Conservation (phyloP, 2,113 vertebrate species). For the Condylura cristata region DNA sequence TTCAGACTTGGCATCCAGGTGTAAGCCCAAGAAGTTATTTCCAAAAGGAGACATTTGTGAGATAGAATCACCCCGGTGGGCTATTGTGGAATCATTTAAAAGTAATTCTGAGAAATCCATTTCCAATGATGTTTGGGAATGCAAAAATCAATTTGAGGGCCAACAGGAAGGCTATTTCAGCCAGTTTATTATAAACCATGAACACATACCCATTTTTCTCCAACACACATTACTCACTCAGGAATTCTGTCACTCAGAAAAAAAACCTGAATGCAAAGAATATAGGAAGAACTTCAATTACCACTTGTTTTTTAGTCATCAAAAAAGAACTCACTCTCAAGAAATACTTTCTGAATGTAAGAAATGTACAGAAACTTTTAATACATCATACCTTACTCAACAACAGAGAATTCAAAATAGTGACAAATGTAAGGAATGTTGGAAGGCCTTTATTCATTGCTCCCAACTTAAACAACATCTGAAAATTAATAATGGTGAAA, state of each 20-base stretch:
- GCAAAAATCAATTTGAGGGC: conserved; percentile 44
- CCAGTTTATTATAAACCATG: conserved; percentile 57
- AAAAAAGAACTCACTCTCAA: conserved; percentile 45
- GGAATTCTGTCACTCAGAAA: conserved; percentile 58
- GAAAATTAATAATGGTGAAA: conserved; percentile 41
- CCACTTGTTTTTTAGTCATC: conserved; percentile 40
- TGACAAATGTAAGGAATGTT: conserved; percentile 46
- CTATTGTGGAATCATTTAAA: conserved; percentile 7
- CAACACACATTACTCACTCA: conserved; percentile 80
- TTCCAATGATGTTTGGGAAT: conserved; percentile 26
- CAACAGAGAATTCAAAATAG: conserved; percentile 53
- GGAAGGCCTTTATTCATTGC: conserved; percentile 51
- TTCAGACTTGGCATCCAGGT: conserved; percentile 49
- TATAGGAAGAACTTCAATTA: conserved; percentile 54
- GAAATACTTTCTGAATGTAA: conserved; percentile 50
- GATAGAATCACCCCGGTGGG: neutral
- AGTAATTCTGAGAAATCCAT: neutral
- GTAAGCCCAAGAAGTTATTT: conserved; percentile 45
- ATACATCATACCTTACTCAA: conserved; percentile 10
- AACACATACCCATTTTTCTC: conserved; percentile 82
- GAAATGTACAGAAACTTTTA: conserved; percentile 29
- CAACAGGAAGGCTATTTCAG: conserved; percentile 13
- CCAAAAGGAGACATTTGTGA: conserved; percentile 48
- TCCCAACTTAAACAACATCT: conserved; percentile 53
- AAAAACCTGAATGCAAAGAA: conserved; percentile 60